Base-by-base conservation (phyloP, 2,888 invertebrate genomes). In the Brachylomia viminalis region DNA sequence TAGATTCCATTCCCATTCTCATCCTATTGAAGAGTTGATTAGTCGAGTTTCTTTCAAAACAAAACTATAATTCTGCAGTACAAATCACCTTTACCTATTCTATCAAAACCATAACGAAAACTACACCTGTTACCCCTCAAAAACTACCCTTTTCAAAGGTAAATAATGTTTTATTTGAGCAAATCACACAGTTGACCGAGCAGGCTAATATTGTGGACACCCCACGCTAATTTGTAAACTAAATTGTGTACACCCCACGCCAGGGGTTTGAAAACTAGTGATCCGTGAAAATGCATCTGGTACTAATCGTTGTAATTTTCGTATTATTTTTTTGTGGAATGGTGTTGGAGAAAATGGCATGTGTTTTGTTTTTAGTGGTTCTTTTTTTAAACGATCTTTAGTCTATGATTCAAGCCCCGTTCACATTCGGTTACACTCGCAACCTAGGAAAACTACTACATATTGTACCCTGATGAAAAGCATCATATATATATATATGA, bases 251-350 rank as follows among this genome's bases (percentile, higher is more conserved):
- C 66, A 77, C 82, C 82, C 78, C 59, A 49, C 10, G 23, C 1
- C 62, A 77, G 68, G 73, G 67, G 65, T 15, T 67, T 23, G 54
- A 0, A 33, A 66, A 33, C 79, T 77, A 62, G 81, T 88, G 83
- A 88, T 84, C 88, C 88, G 74, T 88, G 82, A 88, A 87, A 88
- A 86, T 80, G 68, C 86, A 85, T 75, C 75, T 83, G 87, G 72
- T 71, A 4, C 47, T 74, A 54, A 72, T 47, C 23, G 58, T 45
- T 73, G 42, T 70, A 68, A 82, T 77, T 77, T 56, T 17, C 27
- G 13, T 47, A 3, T 56, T 17, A 11, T 45, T 70, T 47, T 30
- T 72, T 61, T 72, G 13, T 42, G 30, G 6, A 47, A 23, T 33
- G 0, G 20, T 68, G 7, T 68, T 56, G 8, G 54, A 7, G 42